Percentiles rank a stretch among this genome's conserved stretches.
Conservation (phyloP, 2,888 invertebrate species). For the Melanargia galathea region DNA sequence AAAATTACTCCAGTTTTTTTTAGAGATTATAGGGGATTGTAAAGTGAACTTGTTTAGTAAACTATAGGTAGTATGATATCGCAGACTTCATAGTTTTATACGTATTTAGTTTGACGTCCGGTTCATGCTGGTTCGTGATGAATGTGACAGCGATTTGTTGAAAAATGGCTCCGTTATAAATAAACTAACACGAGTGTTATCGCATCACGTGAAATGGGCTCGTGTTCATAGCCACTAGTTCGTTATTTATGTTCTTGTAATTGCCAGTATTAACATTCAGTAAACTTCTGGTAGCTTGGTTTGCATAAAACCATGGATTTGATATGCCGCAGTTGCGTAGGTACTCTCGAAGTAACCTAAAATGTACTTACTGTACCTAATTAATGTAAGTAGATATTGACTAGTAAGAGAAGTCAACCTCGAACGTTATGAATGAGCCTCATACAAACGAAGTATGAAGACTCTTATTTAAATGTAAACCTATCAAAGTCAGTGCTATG, state of each 20-base stretch:
- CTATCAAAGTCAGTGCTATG: too few species aligned
- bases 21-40: too few species aligned
- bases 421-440: too few species aligned
- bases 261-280: background rate
- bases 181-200: slow-evolving; percentile 29
- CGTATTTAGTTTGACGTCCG: slow-evolving; percentile 18
- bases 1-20: too few species aligned
- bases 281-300: background rate
- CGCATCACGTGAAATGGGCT: slow-evolving; percentile 33
- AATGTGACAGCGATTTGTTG: slow-evolving; percentile 43
- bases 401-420: too few species aligned
- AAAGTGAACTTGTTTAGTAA: slow-evolving; percentile 6
- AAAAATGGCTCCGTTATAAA: slow-evolving; percentile 41
- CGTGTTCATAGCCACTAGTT: slow-evolving; percentile 13
- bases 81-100: slow-evolving; percentile 8
- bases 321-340: background rate
- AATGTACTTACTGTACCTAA: too few species aligned
- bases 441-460: too few species aligned
- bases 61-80: background rate
- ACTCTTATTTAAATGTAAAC: too few species aligned
- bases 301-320: background rate
- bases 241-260: slow-evolving; percentile 8
- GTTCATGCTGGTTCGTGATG: slow-evolving; percentile 39
- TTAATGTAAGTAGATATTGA: too few species aligned
- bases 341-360: too few species aligned